A percentile compares a stretch with the other conserved stretches of the same genome.
Conservation (phyloP, 2,113 vertebrate genomes). For the Sprattus sprattus region DNA sequence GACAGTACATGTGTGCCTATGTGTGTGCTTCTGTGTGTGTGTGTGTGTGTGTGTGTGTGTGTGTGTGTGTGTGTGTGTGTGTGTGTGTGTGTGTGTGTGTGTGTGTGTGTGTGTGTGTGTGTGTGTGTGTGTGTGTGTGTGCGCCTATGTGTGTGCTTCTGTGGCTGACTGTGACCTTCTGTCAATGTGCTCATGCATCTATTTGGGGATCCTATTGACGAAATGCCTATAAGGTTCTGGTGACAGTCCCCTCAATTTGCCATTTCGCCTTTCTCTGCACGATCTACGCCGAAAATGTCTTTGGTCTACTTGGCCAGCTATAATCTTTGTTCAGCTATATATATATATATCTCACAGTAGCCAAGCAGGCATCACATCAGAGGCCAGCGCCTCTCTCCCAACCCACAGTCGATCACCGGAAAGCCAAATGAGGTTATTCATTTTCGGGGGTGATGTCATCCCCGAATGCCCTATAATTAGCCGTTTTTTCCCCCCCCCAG, state of each 20-base stretch:
- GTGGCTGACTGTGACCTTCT: background rate
- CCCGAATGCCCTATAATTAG: conserved; percentile 65
- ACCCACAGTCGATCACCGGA: conserved; percentile 23
- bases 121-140: no score
- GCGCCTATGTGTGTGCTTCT: background rate
- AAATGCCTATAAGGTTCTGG: background rate
- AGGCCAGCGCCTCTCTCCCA: background rate
- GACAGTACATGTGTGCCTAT: background rate
- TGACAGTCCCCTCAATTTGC: background rate
- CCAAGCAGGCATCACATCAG: conserved; percentile 4
- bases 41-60: no score
- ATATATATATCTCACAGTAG: background rate
- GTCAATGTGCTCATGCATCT: background rate
- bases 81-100: no score
- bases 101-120: no score
- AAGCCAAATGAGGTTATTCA: conserved; percentile 55
- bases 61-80: no score
- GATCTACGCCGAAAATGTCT: background rate
- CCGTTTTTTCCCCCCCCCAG: conserved; percentile 20
- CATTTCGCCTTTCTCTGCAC: background rate
- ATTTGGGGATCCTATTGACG: conserved; percentile 17
- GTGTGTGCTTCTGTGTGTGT: background rate
- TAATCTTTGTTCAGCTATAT: background rate
- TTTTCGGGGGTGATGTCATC: conserved; percentile 66
- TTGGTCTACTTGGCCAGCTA: background rate